These are phyloP conservation scores for Sabatieria punctata DNA, from an alignment of 2,888 invertebrate species.

Conservation along the genomic window DNA sequence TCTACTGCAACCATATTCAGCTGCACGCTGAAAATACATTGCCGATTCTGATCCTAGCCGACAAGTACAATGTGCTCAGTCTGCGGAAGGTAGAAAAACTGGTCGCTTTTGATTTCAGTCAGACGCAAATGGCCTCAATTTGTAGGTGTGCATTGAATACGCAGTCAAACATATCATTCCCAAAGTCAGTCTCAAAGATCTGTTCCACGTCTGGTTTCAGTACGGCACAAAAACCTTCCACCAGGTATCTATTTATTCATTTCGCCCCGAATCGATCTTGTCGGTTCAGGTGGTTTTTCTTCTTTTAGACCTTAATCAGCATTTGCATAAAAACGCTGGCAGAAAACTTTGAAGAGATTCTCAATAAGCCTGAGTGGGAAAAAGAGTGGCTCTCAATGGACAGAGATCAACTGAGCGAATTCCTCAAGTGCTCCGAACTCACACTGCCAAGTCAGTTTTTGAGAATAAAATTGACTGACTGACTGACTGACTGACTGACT, in stretches of 20 bases:
- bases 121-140: not conserved
- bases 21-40: constrained; percentile 33
- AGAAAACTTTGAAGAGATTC: constrained; percentile 30
- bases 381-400: constrained; percentile 29
- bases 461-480: too few species aligned
- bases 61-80: constrained; percentile 36
- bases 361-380: constrained; percentile 33
- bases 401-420: constrained; percentile 34
- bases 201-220: constrained; percentile 38
- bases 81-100: constrained; percentile 24
- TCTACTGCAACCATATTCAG: constrained; percentile 36
- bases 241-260: constrained; percentile 12
- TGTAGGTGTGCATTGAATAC: constrained; percentile 34
- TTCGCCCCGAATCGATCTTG: too few species aligned
- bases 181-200: constrained; percentile 32
- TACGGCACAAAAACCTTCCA: constrained; percentile 34
- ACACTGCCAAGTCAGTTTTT: constrained; percentile 22
- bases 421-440: constrained; percentile 32
- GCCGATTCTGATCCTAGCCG: constrained; percentile 35
- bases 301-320: constrained; percentile 2
- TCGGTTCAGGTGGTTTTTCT: constrained; percentile 7
- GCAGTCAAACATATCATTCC: constrained; percentile 33
- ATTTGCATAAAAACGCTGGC: constrained; percentile 15
- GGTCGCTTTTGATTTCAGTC: not conserved
- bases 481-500: too few species aligned